These are phyloP conservation scores for Epinephelus fuscoguttatus DNA, from an alignment of 2,113 vertebrate genomes.

Conservation along the genomic window DNA sequence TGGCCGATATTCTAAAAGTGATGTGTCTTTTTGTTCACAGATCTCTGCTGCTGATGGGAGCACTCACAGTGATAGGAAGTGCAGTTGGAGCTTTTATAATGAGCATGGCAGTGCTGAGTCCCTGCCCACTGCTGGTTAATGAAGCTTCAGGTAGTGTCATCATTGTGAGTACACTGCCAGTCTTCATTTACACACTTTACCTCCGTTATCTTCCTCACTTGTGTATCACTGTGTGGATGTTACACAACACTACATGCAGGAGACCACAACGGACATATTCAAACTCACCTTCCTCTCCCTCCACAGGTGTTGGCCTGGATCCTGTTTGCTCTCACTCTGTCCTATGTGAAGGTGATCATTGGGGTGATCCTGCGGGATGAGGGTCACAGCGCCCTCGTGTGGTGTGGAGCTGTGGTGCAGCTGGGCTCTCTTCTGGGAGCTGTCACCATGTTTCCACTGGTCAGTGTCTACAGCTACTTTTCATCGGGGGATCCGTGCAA, in stretches of 20 bases:
- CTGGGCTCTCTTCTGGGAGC: slow-evolving; percentile 89
- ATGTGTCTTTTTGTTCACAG: slow-evolving; percentile 57
- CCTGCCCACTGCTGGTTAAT: slow-evolving; percentile 82
- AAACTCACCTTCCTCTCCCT: background rate
- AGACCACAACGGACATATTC: no score
- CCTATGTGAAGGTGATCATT: slow-evolving; percentile 89
- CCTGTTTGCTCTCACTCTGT: slow-evolving; percentile 84
- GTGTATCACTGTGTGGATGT: background rate
- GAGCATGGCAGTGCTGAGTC: slow-evolving; percentile 82
- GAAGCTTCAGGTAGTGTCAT: slow-evolving; percentile 69
- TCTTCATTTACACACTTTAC: background rate
- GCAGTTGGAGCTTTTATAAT: slow-evolving; percentile 81
- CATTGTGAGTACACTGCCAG: slow-evolving; percentile 79
- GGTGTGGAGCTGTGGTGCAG: slow-evolving; percentile 89
- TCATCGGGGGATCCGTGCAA: slow-evolving; percentile 85
- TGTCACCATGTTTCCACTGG: slow-evolving; percentile 86
- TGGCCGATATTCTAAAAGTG: no score
- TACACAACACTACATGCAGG: background rate
- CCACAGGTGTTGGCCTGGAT: slow-evolving; percentile 85
- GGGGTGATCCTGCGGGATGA: slow-evolving; percentile 86
- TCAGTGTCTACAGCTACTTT: slow-evolving; percentile 84
- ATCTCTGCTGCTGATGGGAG: slow-evolving; percentile 81
- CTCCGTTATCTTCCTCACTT: background rate
- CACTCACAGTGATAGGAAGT: slow-evolving; percentile 74
- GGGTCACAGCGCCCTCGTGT: slow-evolving; percentile 88